Base-by-base conservation (phyloP, 1,140 invertebrate genomes). In the Heliconius melpomene region DNA sequence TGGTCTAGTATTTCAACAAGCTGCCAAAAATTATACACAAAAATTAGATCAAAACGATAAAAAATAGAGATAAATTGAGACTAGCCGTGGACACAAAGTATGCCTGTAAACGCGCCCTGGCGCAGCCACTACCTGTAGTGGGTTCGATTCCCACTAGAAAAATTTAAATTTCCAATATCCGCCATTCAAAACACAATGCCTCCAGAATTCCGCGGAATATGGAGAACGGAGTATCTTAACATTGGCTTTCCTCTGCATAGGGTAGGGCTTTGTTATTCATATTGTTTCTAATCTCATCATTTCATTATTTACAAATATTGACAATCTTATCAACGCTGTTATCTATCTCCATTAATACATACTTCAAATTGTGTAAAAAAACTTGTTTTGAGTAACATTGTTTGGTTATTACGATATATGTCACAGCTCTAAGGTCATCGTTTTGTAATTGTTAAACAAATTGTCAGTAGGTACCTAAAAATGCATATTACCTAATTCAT, bases 1-100 rank as follows among this genome's bases (percentile, higher is more conserved):
- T 96, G 93, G 82, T 95, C 95, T 89, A 98, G 95, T 84, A 96
- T 95, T 84, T 96, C 96, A 70, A 96, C 93, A 77, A 98, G 94
- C 97, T 98, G 94, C 86, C 92, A 93, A 87, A 74, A 79, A 79
- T 1, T 29, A 29, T 26, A 66, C 11, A 2, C 72, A 46, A 72
- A 52, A 20, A 50, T 60, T 57, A 71, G 50, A 52, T 52, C 0
- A 7, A 46, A 46, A 46, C 40, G 11, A 46, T 46, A 16, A 46
- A 46, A 46, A 16, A 46, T 46, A 3, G 13, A 46, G 13, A 46
- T 16, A 5, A 46, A 16, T 46, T 0, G 40, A 46, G 13, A 13
- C 13, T 5, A 46, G 11, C 13, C 0, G 40, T 46, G 40, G 11
- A 32, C 40, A 13, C 11, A n/a, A n/a, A 46, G 7, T 11, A 11